These are phyloP conservation scores for Lochmaea crataegi DNA, from an alignment of 2,888 invertebrate genomes.

Conservation along the genomic window DNA sequence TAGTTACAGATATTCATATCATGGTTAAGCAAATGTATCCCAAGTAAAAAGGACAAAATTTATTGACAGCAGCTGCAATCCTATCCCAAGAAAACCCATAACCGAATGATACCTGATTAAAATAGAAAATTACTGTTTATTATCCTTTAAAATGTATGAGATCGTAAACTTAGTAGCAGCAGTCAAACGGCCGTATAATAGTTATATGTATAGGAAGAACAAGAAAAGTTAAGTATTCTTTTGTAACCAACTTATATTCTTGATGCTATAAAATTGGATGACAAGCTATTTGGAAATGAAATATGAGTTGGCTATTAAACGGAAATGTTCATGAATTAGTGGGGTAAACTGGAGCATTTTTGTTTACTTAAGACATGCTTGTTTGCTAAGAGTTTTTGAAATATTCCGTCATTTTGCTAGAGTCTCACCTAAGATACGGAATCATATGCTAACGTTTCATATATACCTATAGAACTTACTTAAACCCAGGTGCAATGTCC, in stretches of 20 bases:
- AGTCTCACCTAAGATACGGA: no score
- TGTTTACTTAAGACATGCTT: no score
- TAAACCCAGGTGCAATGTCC: no score
- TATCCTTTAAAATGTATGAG: constrained; percentile 16
- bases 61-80: constrained; percentile 6
- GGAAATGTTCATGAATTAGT: constrained; percentile 30
- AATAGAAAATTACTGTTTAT: constrained; percentile 16
- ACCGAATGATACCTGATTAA: constrained; percentile 7
- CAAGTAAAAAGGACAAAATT: background rate
- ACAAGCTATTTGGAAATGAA: constrained; percentile 30
- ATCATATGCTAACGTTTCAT: no score
- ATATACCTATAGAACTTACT: no score
- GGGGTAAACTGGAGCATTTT: constrained; percentile 7
- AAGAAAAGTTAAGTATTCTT: constrained; percentile 16
- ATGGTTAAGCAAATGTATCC: background rate
- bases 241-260: constrained; percentile 14
- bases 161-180: constrained; percentile 19
- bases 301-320: constrained; percentile 29
- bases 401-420: no score
- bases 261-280: constrained; percentile 31
- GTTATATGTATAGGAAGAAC: constrained; percentile 14
- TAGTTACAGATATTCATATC: no score
- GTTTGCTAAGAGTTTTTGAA: no score
- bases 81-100: background rate
- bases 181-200: constrained; percentile 10